These are phyloP conservation scores for Phoxinus dragarum DNA, from an alignment of 2,797 vertebrate genomes.

Conservation along the genomic window DNA sequence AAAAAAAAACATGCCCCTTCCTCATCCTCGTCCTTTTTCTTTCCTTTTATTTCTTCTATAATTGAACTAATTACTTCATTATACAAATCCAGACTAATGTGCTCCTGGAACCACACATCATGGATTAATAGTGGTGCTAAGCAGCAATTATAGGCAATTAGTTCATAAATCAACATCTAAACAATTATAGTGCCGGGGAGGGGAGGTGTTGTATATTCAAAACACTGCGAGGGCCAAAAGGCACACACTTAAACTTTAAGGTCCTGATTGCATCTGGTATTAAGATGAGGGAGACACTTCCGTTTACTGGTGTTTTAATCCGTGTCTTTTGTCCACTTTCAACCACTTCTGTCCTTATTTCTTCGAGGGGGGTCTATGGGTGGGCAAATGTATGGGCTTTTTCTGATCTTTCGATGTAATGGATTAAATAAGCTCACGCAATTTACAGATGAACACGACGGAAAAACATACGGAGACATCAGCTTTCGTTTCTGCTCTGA, in stretches of 20 bases:
- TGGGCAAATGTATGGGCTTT: too few relatives aligned
- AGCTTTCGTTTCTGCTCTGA: background rate
- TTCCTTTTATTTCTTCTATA: conserved; percentile 70
- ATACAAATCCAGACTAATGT: conserved; percentile 79
- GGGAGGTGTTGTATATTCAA: conserved; percentile 49
- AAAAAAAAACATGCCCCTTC: background rate
- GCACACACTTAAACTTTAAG: conserved; percentile 43
- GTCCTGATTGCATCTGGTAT: background rate
- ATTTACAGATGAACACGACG: background rate
- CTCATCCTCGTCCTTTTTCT: conserved; percentile 53
- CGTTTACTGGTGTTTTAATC: background rate
- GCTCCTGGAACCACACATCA: conserved; percentile 77
- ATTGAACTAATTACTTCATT: conserved; percentile 82
- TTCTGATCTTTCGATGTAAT: background rate
- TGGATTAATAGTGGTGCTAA: conserved; percentile 78
- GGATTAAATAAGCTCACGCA: background rate
- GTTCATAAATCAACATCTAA: conserved; percentile 82
- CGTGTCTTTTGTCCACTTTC: background rate
- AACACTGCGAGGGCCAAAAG: conserved; percentile 59
- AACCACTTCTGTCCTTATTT: background rate
- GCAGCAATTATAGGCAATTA: conserved; percentile 80
- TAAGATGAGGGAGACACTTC: background rate
- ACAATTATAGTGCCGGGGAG: conserved; percentile 69
- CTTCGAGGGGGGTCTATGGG: too few relatives aligned
- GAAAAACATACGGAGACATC: background rate